Evolutionary conservation across 2,113 vertebrate genomes (phyloP).

Genomic region (Pluvialis apricaria): DNA sequence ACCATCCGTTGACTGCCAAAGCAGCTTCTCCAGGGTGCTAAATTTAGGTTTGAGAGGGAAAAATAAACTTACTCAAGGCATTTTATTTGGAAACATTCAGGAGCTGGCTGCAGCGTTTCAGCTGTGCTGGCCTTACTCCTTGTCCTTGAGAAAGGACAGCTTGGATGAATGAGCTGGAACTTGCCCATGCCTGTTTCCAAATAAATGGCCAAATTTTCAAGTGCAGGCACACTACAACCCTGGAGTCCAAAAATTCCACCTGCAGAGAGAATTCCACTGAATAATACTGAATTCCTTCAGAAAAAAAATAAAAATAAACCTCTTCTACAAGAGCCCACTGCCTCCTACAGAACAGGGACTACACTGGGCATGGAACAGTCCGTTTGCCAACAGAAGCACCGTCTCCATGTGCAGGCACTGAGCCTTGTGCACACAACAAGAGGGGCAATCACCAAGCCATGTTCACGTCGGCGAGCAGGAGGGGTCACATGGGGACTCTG

Average conservation of each 20-base stretch:
- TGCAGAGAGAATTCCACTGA: slow-evolving; percentile 61
- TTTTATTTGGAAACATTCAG: slow-evolving; percentile 69
- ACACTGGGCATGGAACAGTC: not conserved
- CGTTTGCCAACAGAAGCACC: not conserved
- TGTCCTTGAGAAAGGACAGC: slow-evolving; percentile 69
- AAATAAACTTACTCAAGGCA: slow-evolving; percentile 69
- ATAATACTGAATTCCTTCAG: slow-evolving; percentile 53
- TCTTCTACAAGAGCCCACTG: not conserved
- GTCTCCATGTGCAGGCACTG: fast-evolving
- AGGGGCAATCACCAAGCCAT: not conserved
- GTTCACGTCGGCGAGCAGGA: fast-evolving
- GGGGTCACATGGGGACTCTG: not conserved
- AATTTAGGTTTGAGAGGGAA: slow-evolving; percentile 68
- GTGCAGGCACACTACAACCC: slow-evolving; percentile 56
- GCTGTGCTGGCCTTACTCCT: slow-evolving; percentile 64
- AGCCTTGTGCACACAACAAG: not conserved
- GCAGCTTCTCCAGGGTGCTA: slow-evolving; percentile 57
- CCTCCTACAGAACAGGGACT: not conserved
- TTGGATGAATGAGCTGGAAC: slow-evolving; percentile 66
- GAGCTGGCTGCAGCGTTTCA: slow-evolving; percentile 41
- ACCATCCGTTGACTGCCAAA: slow-evolving; percentile 48
- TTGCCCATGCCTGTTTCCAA: slow-evolving; percentile 67
- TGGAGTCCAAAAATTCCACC: slow-evolving; percentile 62
- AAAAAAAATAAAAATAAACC: not conserved
- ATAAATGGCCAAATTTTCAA: slow-evolving; percentile 61